phyloP scores from a whole-genome alignment of 2,113 vertebrate genomes.

The Calidris pygmaea region DNA sequence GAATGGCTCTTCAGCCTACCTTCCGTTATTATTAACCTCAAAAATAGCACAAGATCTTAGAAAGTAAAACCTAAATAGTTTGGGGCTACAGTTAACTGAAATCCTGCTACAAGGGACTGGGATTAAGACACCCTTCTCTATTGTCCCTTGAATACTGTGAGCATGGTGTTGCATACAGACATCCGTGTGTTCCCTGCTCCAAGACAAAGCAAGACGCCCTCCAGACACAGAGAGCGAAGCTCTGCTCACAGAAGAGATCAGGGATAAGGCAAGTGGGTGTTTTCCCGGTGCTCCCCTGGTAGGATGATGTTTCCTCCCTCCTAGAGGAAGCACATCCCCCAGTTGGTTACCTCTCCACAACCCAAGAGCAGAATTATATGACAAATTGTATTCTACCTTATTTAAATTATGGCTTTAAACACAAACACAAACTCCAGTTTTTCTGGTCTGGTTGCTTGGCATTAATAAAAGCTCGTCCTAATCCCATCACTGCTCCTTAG shows the following conservation, averaged over 20 bases:
- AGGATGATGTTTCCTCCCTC: background rate
- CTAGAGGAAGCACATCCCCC: background rate
- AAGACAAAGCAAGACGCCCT: background rate
- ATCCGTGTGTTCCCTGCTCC: fast-evolving
- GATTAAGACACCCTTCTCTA: background rate
- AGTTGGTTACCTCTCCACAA: background rate
- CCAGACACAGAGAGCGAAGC: background rate
- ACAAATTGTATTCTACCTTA: background rate
- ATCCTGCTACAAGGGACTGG: background rate
- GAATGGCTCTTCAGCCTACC: background rate
- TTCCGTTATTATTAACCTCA: background rate
- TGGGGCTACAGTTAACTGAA: background rate
- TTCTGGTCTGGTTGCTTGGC: background rate
- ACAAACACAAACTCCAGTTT: background rate
- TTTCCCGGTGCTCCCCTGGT: fast-evolving
- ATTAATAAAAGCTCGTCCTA: background rate
- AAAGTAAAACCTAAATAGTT: background rate
- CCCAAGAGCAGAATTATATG: fast-evolving
- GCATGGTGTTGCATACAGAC: background rate
- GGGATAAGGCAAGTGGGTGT: background rate
- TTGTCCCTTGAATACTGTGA: fast-evolving
- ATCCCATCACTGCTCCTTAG: background rate
- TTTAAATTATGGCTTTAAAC: background rate
- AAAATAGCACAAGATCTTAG: background rate
- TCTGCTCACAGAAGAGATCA: background rate